Base-by-base conservation (phyloP, 2,888 invertebrate genomes). In the Zygaena filipendulae region DNA sequence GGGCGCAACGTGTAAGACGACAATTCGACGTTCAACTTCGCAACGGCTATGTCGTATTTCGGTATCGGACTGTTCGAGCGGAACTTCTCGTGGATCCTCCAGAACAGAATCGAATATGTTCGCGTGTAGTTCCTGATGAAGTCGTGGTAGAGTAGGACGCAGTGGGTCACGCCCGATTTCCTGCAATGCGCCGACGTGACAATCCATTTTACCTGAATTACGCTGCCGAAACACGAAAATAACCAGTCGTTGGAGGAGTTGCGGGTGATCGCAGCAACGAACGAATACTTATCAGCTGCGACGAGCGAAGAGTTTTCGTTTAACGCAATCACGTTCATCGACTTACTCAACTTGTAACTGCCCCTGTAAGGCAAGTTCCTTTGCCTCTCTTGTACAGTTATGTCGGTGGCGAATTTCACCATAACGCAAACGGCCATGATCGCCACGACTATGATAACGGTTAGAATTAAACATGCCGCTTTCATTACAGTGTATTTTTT, bases 351-450 rank as follows among this genome's bases (percentile, higher is more conserved):
- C 16, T 49, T 52, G 42, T 48, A 52, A 0, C 59, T 45, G 0
- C 37, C 45, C 0, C 50, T 55, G 0, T 46, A 46, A 0, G 47
- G 33, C 0, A 36, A 13, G 2, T 59, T 59, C 3, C 63, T 42
- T 8, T 50, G 59, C n/a, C 56, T 45, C 27, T 72, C 50, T 18
- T 55, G 52, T 0, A 69, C 54, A 0, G 64, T 60, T 16, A 74
- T 63, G 27, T 74, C 74, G 0, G 72, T 71, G 1, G 75, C 74
- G 25, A 64, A 74, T 30, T 74, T 75, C 8, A 75, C 71, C 75
- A 75, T 74, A 3, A 72, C 54, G n/a, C 71, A 66, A 0, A 75
- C 66, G 0, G 63, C 68, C 58, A 72, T 55, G 7, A 75, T 62
- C 1, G 72, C 68, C 0, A 72, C 47, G 0, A 52, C 23, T 3